Evolutionary conservation across 2,797 vertebrate species (phyloP), one percentile per base, ranked within the genome.

Genomic region (Periophthalmus magnuspinnatus): DNA sequence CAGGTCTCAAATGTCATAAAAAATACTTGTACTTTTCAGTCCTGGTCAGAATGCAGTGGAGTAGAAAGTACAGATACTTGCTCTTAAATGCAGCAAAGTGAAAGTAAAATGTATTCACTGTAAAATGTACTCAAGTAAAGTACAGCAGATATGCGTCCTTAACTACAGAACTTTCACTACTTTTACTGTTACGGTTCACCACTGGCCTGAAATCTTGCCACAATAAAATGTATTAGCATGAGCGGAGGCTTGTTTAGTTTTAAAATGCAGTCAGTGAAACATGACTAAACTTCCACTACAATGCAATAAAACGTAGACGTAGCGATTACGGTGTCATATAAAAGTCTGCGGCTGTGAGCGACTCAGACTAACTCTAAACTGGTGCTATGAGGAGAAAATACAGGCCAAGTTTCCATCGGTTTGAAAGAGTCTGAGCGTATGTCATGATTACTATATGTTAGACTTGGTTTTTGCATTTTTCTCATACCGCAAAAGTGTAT

Each of bases 261-360:
- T 28, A 64, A 57, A 47, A 64, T 11, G 22, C 2, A 64, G 48
- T 64, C 41, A 48, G 41, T 16, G 24, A 47, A 47, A 64, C 62
- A 64, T 64, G 17, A 64, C 22, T 32, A 7, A 64, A 48, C 62
- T 64, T 64, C 62, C 62, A 64, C 62, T 28, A 48, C 41, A 47
- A 28, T 48, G 41, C 41, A 48, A 48, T 64, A 64, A 68, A 68
- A 41, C 11, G 21, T 5, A 55, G 16, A 57, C 41, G 55, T 16
- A 68, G 34, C 36, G 62, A 64, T 64, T 64, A 64, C 11, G 22
- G 62, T 32, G 62, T 64, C 41, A 32, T 28, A 64, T 64, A 64
- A 64, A 64, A 47, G 62, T 64, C 62, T 64, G 62, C 38, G 22
- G 62, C 41, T 17, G 61, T 9, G 41, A 48, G 0, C 17, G 33